These are phyloP conservation scores for Zootoca vivipara DNA, from an alignment of 2,113 vertebrate genomes.

Conservation along the genomic window DNA sequence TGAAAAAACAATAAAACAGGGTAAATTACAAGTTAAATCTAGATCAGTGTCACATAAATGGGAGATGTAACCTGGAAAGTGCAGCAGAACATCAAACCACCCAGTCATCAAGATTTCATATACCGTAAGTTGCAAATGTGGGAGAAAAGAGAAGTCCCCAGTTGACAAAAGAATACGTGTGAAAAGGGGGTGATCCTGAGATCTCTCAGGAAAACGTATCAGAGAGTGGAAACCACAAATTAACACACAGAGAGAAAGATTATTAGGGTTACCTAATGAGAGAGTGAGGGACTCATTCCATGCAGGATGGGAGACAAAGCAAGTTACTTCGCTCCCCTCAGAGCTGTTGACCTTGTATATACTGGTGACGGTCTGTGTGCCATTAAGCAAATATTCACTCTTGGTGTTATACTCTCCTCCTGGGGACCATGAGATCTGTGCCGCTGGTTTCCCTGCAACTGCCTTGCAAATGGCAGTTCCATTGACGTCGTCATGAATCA, in stretches of 20 bases:
- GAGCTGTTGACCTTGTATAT: neutral
- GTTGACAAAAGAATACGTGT: neutral
- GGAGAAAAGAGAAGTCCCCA: neutral
- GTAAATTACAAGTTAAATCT: neutral
- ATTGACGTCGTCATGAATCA: neutral
- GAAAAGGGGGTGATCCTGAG: neutral
- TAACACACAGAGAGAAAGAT: neutral
- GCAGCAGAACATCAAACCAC: neutral
- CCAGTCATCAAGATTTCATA: neutral
- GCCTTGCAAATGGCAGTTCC: conserved; percentile 33
- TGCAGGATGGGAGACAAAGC: conserved; percentile 29
- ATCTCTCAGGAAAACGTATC: neutral
- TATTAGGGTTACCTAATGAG: neutral
- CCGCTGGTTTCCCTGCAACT: conserved; percentile 2
- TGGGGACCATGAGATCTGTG: conserved; percentile 6
- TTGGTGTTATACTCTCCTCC: neutral
- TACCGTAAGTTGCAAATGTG: neutral
- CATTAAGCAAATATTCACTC: neutral
- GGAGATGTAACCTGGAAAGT: neutral
- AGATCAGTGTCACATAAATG: neutral
- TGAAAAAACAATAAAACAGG: neutral
- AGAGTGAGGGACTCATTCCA: neutral
- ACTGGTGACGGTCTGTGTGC: conserved; percentile 52
- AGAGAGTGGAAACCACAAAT: rapidly evolving
- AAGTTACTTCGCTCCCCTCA: neutral